These are phyloP conservation scores for Notechis scutatus DNA, from an alignment of 2,113 vertebrate genomes.

Conservation along the genomic window DNA sequence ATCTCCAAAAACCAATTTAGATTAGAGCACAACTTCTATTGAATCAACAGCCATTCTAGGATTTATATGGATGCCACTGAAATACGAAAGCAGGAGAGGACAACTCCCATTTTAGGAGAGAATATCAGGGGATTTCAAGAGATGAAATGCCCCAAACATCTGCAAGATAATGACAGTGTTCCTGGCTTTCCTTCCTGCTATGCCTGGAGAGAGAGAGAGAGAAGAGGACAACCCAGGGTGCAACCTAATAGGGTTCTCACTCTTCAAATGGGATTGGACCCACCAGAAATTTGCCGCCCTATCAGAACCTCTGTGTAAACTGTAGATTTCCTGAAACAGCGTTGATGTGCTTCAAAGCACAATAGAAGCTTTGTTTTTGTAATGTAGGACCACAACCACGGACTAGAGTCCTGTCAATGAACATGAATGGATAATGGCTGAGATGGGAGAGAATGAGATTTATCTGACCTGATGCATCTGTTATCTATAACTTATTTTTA, in stretches of 20 bases:
- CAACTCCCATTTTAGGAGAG: neutral
- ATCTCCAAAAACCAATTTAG: neutral
- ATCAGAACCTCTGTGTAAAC: neutral
- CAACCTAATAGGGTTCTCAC: neutral
- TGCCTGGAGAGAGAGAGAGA: neutral
- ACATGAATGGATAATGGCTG: neutral
- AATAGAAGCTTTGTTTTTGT: conserved; percentile 27
- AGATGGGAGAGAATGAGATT: conserved; percentile 23
- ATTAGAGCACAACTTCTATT: neutral
- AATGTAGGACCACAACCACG: conserved; percentile 41
- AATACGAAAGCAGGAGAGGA: neutral
- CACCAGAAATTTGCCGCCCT: neutral
- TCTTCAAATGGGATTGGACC: neutral
- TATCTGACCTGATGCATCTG: conserved; percentile 42
- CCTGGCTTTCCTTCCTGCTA: neutral
- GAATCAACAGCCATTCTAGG: neutral
- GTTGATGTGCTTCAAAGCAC: conserved; percentile 27
- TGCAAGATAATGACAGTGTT: neutral
- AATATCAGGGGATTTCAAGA: neutral
- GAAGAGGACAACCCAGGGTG: neutral
- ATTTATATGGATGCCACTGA: neutral
- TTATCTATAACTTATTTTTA: conserved; percentile 45
- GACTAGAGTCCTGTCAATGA: conserved; percentile 36
- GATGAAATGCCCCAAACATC: neutral
- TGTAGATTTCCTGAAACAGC: neutral